Percentiles rank a stretch among this genome's conserved stretches.
Evolutionary conservation across 2,113 vertebrate species (phyloP).

Genomic region (Eolophus roseicapilla): DNA sequence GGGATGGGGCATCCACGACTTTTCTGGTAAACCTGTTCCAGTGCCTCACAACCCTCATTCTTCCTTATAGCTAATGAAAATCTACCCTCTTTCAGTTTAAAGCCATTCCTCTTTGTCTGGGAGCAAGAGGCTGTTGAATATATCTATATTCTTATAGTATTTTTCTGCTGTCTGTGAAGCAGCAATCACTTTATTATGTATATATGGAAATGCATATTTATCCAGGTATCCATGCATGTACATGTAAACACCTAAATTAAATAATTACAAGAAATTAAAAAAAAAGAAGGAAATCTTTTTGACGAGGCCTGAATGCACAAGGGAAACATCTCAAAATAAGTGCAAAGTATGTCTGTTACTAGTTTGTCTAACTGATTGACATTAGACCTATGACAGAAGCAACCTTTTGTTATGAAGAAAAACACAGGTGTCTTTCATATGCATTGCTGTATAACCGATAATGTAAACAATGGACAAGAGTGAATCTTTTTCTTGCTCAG

Average conservation of each 20-base stretch:
- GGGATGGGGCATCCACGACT: neutral
- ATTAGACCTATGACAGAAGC: neutral
- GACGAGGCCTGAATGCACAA: neutral
- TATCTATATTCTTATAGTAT: neutral
- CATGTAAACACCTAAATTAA: neutral
- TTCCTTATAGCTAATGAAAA: neutral
- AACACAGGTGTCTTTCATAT: neutral
- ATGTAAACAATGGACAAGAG: neutral
- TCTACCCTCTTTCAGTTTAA: neutral
- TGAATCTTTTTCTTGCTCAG: neutral
- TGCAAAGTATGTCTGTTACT: neutral
- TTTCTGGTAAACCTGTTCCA: neutral
- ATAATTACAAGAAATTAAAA: neutral
- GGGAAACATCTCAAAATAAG: neutral
- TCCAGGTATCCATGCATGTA: neutral
- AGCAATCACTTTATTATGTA: neutral
- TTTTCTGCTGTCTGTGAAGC: neutral
- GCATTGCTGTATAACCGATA: neutral
- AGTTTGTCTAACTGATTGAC: neutral
- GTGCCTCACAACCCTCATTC: neutral
- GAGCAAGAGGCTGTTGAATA: neutral
- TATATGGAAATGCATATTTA: neutral
- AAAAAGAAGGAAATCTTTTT: neutral
- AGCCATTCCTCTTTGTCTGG: neutral
- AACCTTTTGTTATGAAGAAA: neutral